Evolutionary conservation across 2,113 vertebrate species (phyloP).

Genomic region (Siniperca chuatsi): DNA sequence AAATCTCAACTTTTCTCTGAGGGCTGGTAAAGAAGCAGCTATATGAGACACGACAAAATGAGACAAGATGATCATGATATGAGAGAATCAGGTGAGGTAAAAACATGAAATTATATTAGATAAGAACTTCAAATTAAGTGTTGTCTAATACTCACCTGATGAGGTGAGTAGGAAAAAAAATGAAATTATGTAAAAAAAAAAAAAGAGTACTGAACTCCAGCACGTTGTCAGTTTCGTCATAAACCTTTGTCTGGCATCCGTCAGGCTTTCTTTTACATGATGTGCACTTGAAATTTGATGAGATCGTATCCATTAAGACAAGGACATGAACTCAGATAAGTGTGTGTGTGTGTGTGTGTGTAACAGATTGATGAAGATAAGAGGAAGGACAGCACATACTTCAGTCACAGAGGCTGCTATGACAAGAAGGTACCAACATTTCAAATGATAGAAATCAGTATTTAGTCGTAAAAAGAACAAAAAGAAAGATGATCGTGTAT

Average conservation of each 20-base stretch:
- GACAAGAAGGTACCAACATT: constrained; percentile 91
- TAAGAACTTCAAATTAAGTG: background rate
- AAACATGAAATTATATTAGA: background rate
- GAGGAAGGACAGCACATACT: constrained; percentile 87
- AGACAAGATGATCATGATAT: background rate
- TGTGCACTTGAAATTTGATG: background rate
- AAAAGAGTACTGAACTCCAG: background rate
- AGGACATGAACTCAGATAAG: background rate
- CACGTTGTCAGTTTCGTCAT: background rate
- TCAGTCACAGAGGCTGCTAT: constrained; percentile 89
- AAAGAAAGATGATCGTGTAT: background rate
- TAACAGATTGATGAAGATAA: constrained; percentile 95
- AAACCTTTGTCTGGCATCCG: background rate
- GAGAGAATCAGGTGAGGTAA: background rate
- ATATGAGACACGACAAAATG: background rate
- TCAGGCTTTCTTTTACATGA: background rate
- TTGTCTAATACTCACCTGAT: too few species aligned
- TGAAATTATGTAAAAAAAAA: background rate
- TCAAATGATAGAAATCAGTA: background rate
- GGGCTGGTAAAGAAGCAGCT: background rate
- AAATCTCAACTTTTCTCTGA: background rate
- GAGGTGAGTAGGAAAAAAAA: background rate
- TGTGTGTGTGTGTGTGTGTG: constrained; percentile 48
- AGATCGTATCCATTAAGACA: background rate
- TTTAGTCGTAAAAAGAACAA: background rate